Base-by-base conservation (phyloP, 2,113 vertebrate species). In the Thunnus maccoyii region DNA sequence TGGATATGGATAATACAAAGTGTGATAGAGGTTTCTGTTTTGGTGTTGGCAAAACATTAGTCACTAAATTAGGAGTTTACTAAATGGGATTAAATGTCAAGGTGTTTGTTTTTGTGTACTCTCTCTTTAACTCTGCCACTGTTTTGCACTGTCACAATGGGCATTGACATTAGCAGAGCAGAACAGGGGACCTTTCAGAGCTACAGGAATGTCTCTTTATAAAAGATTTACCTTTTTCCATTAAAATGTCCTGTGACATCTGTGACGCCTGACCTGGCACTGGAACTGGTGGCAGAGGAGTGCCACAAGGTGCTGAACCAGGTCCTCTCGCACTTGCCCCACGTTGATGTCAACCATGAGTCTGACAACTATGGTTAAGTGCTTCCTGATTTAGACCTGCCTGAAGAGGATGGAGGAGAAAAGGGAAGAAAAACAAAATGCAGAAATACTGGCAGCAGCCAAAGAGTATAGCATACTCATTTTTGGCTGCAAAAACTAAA, bases 221-320 rank as follows among this genome's bases (percentile, higher is more conserved):
- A 44, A 92, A 95, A 90, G 27, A 94, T 95, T 92, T 63, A 95
- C 58, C 22, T 22, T 70, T 84, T 89, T 92, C 90, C 92, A 94
- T 95, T 94, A 94, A 94, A 92, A 83, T 90, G 91, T 95, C 94
- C 81, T 88, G 57, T 80, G 88, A 91, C 92, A 95, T 95, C 92
- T 94, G 89, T 91, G 88, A 92, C 13, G 89, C 88, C 93, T 94
- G 91, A 91, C 78, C 89, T 91, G 70, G 64, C 63, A 44, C 68
- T 61, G 51, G 61, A 69, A 70, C 57, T 78, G 69, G 84, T 78
- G 85, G 81, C 88, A 66, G 85, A 41, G 84, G 85, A 89, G 83
- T 79, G 77, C 85, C 87, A 86, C 83, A 89, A 84, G 88, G 86
- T 88, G 87, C 83, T 90, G 85, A 86, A 78, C 88, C 12, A 36